Base-by-base conservation (phyloP, 92 coral and sea anemone genomes). In the Palythoa grandis region DNA sequence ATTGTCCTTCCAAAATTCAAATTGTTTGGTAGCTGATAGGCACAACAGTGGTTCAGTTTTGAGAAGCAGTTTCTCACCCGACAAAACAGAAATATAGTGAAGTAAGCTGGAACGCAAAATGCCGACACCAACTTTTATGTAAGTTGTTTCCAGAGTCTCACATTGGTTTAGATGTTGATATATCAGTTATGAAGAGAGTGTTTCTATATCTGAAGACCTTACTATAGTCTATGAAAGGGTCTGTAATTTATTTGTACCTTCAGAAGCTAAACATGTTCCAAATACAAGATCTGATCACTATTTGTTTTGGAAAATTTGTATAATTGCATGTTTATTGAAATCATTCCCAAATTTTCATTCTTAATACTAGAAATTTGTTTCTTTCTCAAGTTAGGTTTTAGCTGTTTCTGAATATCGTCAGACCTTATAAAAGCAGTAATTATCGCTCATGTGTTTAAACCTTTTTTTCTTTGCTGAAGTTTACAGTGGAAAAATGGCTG, bases 71-170 rank as follows among this genome's bases (percentile, higher is more conserved):
- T 7, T 24, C 47, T 80, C 58, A 47, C 58, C 40, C 39, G 14
- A 65, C 61, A 61, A 52, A 47, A 39, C 57, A 52, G 74, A 80
- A 68, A 65, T 24, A 65, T 24, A 20, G 40, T 80, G 74, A 47
- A 11, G 43, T 79, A 80, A 13, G 24, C 85, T 63, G 69, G 65
- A 25, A n/a, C 14, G 19, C 20, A 80, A 67, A 66, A 80, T 80
- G 85, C 85, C 85, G 23, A 80, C 85, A 80, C 85, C 85, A 80
- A 80, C 85, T 47, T 80, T 80, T 57, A 80, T 80, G 85, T 80
- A 80, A 80, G 85, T 80, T 70, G 22, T n/a, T 80, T 2, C 74
- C 73, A 48, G 2, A 66, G 63, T 22, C 29, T 48, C 47, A 38
- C 63, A 2, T 40, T 63, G 35, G 8, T 43, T 80, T 20, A 66